Evolutionary conservation across 1,140 invertebrate species (phyloP), one percentile per base, ranked within the genome.

Genomic region (Scaptodrosophila lebanonensis): DNA sequence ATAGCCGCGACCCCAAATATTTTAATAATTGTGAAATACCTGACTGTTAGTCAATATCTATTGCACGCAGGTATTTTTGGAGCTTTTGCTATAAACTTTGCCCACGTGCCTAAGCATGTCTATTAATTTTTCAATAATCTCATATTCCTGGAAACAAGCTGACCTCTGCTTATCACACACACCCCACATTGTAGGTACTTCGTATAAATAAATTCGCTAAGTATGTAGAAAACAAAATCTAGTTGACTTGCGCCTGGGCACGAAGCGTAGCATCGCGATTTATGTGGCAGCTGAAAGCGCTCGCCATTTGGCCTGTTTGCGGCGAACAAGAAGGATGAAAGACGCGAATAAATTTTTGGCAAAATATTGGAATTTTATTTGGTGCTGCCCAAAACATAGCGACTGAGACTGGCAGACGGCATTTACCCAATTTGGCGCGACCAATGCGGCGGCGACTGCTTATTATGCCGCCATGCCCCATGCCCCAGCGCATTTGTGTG

Each of bases 401-500:
- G 30, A 40, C 48, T 42, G 33, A 38, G 30, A 11, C 16, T 16
- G 44, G 12, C 29, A 38, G 42, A 42, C 53, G 49, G 51, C 20
- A 51, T 47, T 69, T 62, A 79, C 69, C 83, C 75, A 75, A 64
- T 27, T 67, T 60, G 75, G 75, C 75, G 56, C 63, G 27, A 39
- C 68, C 71, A 69, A 73, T 76, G 72, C 72, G 66, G 58, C 66
- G 49, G 33, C 44, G 27, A 29, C 64, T 69, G 59, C 75, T 79
- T 79, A 79, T 79, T 79, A 79, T 79, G 73, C 73, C 56, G 59
- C 48, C 71, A 66, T 52, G 49, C 8, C 9, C 6, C 12, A 13
- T 33, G 3, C 12, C 35, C 15, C 2, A 16, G 5, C 35, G 35
- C 12, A 2, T 3, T 33, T 9, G 32, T 33, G 6, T 33, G 32